Percentiles rank a stretch among this genome's conserved stretches.
Conservation (phyloP, 2,113 vertebrate genomes). For the Alaudala cheleensis region DNA sequence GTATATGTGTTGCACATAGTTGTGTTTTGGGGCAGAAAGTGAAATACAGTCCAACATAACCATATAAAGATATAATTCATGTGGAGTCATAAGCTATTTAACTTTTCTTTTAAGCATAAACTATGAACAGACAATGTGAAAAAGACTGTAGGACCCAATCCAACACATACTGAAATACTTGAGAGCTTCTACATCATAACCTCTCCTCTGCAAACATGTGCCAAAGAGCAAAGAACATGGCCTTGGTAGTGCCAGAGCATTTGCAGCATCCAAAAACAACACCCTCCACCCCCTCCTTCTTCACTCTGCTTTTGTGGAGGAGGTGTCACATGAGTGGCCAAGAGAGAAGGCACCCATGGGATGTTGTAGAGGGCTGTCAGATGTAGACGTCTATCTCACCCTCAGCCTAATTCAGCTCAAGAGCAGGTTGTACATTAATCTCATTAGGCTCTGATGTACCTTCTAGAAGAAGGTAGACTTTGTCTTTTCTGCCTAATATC, state of each 20-base stretch:
- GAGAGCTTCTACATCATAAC: background rate
- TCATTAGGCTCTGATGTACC: background rate
- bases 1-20: accelerated
- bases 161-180: background rate
- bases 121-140: background rate
- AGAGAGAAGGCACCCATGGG: background rate
- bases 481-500: background rate
- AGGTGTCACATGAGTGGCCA: too few relatives aligned
- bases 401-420: background rate
- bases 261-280: background rate
- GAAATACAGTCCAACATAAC: background rate
- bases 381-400: too few relatives aligned
- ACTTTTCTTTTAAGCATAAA: background rate
- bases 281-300: accelerated
- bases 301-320: background rate
- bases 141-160: background rate
- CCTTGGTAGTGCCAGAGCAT: background rate
- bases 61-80: background rate
- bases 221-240: background rate
- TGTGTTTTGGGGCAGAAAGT: background rate
- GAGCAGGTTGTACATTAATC: background rate
- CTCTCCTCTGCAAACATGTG: background rate
- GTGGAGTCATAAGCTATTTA: background rate
- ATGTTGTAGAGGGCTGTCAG: background rate
- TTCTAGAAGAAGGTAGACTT: background rate